These are phyloP conservation scores for Epicauta chinensis DNA, from an alignment of 1,140 invertebrate species.

Conservation along the genomic window DNA sequence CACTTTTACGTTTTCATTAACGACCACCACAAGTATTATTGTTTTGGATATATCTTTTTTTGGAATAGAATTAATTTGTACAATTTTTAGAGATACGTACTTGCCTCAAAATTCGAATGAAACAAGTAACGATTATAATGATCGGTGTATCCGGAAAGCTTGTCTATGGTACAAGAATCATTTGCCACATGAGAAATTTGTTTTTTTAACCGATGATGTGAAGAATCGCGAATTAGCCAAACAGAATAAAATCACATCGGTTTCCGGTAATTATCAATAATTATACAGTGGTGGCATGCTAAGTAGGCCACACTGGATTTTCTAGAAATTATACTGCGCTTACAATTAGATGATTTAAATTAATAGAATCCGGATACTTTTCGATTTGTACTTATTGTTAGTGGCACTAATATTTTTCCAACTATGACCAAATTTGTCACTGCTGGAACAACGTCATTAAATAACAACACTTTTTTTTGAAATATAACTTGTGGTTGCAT, in stretches of 20 bases:
- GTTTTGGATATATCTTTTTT: slow-evolving; percentile 2
- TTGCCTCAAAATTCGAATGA: slow-evolving; percentile 75
- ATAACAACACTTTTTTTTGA: no score
- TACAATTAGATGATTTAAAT: no score
- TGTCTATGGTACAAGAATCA: slow-evolving; percentile 76
- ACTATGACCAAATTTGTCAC: no score
- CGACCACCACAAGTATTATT: slow-evolving; percentile 86
- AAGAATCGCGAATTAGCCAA: slow-evolving; percentile 68
- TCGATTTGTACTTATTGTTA: no score
- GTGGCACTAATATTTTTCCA: no score
- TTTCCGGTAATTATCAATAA: slow-evolving; percentile 67
- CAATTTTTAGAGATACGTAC: slow-evolving; percentile 76
- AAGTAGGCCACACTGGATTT: neutral
- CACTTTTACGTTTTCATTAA: slow-evolving; percentile 92
- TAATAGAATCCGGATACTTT: no score
- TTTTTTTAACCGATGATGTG: slow-evolving; percentile 84
- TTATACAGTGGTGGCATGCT: no score
- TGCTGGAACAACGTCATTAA: no score
- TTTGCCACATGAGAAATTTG: slow-evolving; percentile 55
- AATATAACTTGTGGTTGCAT: no score
- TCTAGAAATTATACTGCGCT: neutral
- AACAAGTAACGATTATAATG: slow-evolving; percentile 85
- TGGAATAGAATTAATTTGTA: neutral
- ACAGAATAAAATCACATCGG: slow-evolving; percentile 59
- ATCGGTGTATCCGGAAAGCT: slow-evolving; percentile 78